These are phyloP conservation scores for Erebia palarica DNA, from an alignment of 2,888 invertebrate species.

Conservation along the genomic window DNA sequence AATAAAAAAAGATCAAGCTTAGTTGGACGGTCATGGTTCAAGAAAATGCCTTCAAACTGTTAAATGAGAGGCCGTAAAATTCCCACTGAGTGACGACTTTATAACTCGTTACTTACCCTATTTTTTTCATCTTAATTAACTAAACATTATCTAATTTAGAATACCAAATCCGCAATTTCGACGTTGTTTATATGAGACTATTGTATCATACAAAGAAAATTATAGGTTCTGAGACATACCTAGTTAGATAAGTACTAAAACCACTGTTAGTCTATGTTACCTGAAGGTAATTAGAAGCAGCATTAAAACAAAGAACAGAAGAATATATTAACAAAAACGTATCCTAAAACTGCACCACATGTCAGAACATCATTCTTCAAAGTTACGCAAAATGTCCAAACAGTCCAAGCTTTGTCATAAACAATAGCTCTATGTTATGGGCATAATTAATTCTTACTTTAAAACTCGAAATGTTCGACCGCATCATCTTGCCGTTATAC, in stretches of 20 bases:
- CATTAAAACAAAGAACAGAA: conserved; percentile 14
- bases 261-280: not conserved
- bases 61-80: conserved; percentile 75
- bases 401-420: conserved; percentile 62
- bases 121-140: not conserved
- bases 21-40: conserved; percentile 64
- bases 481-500: conserved; percentile 71
- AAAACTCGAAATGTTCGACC: conserved; percentile 67
- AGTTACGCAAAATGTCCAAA: conserved; percentile 81
- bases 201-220: not conserved
- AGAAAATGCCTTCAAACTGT: conserved; percentile 71
- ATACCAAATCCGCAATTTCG: not conserved
- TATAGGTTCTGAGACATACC: not conserved
- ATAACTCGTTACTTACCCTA: conserved; percentile 44
- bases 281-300: not conserved
- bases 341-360: conserved; percentile 26
- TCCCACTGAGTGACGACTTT: conserved; percentile 70
- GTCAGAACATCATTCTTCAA: conserved; percentile 49
- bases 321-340: not conserved
- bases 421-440: conserved; percentile 76
- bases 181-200: not conserved
- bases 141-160: not conserved
- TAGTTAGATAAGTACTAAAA: not conserved
- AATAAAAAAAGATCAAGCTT: conserved; percentile 46
- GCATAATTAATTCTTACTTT: conserved; percentile 74